Conservation (phyloP, 2,888 invertebrate genomes). For the Pristionchus mayeri region DNA sequence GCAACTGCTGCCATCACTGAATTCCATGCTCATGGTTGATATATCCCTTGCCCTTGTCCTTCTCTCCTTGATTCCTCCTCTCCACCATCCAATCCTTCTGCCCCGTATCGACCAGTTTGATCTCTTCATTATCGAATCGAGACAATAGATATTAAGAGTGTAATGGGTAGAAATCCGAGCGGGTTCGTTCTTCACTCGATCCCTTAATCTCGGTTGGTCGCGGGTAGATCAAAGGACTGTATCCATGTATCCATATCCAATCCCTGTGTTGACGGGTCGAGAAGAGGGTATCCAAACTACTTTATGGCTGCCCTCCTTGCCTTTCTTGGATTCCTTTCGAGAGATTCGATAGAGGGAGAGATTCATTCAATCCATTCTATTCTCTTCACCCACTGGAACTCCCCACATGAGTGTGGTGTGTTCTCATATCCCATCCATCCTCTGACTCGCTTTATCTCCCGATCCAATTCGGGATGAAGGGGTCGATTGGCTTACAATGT, state of each 20-base stretch:
- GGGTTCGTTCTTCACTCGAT: background rate
- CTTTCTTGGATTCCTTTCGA: background rate
- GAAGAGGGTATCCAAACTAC: background rate
- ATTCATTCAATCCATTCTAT: background rate
- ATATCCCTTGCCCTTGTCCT: background rate
- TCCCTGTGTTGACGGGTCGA: background rate
- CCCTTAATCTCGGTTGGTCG: background rate
- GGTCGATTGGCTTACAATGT: background rate
- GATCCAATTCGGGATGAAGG: background rate
- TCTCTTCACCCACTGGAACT: background rate
- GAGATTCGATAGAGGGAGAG: background rate
- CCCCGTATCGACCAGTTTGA: background rate
- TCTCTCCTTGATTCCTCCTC: background rate
- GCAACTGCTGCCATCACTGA: background rate
- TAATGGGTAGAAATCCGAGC: conserved; percentile 8
- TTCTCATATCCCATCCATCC: background rate
- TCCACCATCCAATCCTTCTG: background rate
- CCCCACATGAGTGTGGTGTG: background rate
- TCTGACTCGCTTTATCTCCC: background rate
- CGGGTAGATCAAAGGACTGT: conserved; percentile 3
- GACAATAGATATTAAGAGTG: conserved; percentile 29
- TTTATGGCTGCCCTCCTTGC: conserved; percentile 5
- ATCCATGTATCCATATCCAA: conserved; percentile 18
- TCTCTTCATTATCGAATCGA: conserved; percentile 25
- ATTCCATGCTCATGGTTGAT: background rate